Evolutionary conservation across 2,888 invertebrate genomes (phyloP), one percentile per base, ranked within the genome.

Genomic region (Eulithis prunata): DNA sequence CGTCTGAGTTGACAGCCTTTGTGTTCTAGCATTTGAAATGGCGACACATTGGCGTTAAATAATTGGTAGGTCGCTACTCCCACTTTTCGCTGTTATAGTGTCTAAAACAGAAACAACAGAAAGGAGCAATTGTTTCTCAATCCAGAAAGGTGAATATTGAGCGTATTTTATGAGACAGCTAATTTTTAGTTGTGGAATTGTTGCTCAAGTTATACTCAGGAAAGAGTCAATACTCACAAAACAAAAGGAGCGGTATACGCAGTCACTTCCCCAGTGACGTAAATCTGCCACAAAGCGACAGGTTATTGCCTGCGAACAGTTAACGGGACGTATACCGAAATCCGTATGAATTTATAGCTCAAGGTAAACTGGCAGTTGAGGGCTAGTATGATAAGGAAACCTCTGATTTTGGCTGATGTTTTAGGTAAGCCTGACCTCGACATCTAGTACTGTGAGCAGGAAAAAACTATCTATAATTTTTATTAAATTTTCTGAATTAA

Each of bases 301-400:
- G 78, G 80, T 84, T 84, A 84, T 83, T 80, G 84, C 83, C 77
- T 75, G 72, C 61, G 72, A 78, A 78, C 82, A 81, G 81, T 84
- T 84, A 85, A 78, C 82, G 78, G 76, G 76, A 76, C 74, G 74
- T 76, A 75, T 67, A 76, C 78, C 72, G 72, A 79, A 80, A 81
- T 80, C 79, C 78, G 71, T 71, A 77, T 73, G 76, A 81, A 84
- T 84, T 84, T 84, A 84, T 83, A 60, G 76, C 75, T 67, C 67
- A 64, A 74, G 73, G 71, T 71, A 71, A 71, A 72, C 71, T 66
- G 71, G 12, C 10, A 38, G 65, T 70, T 59, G 45, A 59, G 47
- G 49, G 54, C 51, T 49, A 74, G 69, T 66, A 66, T 57, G 67
- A 62, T 59, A 60, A 69, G 52, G 57, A 46, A 62, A 36, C 56